Evolutionary conservation across 2,888 invertebrate species (phyloP).

Genomic region (Xanthia icteritia): DNA sequence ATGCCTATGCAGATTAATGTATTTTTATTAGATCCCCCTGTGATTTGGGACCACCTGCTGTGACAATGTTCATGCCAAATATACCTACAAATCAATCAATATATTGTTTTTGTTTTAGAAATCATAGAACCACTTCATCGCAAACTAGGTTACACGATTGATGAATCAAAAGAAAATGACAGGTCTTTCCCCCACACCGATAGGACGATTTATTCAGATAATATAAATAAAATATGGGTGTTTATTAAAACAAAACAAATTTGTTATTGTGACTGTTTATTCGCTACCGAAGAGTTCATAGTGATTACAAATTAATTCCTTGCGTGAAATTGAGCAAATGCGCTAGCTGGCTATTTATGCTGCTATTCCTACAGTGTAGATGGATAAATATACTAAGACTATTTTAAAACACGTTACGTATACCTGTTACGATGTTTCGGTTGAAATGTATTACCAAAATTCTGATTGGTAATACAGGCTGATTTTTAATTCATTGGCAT

Average conservation of each 20-base stretch:
- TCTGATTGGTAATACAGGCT: conserved; percentile 5
- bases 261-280: conserved; percentile 50
- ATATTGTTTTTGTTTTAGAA: conserved; percentile 47
- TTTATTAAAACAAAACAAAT: conserved; percentile 14
- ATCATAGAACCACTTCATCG: background rate
- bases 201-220: background rate
- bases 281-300: conserved; percentile 49
- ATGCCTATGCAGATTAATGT: conserved; percentile 49
- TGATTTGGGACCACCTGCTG: conserved; percentile 79
- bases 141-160: background rate
- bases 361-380: conserved; percentile 39
- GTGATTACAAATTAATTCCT: conserved; percentile 53
- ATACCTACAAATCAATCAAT: conserved; percentile 71
- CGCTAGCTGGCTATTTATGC: conserved; percentile 53
- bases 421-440: background rate
- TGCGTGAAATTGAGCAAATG: conserved; percentile 58
- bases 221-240: background rate
- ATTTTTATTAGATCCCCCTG: conserved; percentile 59
- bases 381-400: conserved; percentile 21
- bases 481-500: background rate
- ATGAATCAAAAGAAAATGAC: background rate
- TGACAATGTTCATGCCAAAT: conserved; percentile 79
- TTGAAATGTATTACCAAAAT: conserved; percentile 11
- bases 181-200: background rate
- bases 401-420: conserved; percentile 7